These are phyloP conservation scores for Erebia ligea DNA, from an alignment of 2,888 invertebrate genomes.

Conservation along the genomic window DNA sequence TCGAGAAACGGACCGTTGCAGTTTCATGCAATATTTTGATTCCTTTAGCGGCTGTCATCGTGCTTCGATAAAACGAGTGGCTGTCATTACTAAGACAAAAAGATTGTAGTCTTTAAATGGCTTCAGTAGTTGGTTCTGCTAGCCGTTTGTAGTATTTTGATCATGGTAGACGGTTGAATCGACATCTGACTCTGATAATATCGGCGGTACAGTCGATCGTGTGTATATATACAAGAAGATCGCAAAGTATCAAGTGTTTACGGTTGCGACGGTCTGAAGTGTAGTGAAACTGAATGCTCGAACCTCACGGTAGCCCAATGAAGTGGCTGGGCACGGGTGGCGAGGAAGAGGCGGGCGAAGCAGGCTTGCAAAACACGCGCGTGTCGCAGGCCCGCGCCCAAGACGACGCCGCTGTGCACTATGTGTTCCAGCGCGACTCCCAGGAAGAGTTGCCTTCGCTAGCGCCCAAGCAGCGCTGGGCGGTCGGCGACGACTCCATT, in stretches of 20 bases:
- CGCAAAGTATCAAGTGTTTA: constrained; percentile 64
- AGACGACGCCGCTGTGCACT: constrained; percentile 96
- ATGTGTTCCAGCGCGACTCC: constrained; percentile 92
- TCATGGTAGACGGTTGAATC: constrained; percentile 63
- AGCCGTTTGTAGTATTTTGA: constrained; percentile 54
- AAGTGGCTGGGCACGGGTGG: constrained; percentile 89
- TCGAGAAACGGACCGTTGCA: constrained; percentile 80
- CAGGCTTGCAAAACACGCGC: constrained; percentile 84
- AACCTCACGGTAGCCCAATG: constrained; percentile 86
- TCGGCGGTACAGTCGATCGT: constrained; percentile 52
- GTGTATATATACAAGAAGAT: constrained; percentile 53
- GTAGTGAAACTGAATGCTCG: constrained; percentile 81
- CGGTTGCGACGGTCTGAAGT: constrained; percentile 62
- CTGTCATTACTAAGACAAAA: constrained; percentile 76
- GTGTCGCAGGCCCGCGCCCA: constrained; percentile 86
- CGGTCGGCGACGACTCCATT: constrained; percentile 93
- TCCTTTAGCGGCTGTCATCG: constrained; percentile 78
- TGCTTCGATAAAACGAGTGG: constrained; percentile 65
- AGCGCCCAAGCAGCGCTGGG: constrained; percentile 92
- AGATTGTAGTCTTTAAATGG: constrained; percentile 62
- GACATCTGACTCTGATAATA: constrained; percentile 52
- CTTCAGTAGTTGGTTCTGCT: constrained; percentile 54
- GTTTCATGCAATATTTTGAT: constrained; percentile 81
- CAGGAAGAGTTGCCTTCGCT: constrained; percentile 90
- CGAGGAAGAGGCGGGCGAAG: constrained; percentile 85